Evolutionary conservation across 53 echinoderm and acorn worm genomes (phyloP), one percentile per base, ranked within the genome.

Genomic region (Echinarachnius parma): DNA sequence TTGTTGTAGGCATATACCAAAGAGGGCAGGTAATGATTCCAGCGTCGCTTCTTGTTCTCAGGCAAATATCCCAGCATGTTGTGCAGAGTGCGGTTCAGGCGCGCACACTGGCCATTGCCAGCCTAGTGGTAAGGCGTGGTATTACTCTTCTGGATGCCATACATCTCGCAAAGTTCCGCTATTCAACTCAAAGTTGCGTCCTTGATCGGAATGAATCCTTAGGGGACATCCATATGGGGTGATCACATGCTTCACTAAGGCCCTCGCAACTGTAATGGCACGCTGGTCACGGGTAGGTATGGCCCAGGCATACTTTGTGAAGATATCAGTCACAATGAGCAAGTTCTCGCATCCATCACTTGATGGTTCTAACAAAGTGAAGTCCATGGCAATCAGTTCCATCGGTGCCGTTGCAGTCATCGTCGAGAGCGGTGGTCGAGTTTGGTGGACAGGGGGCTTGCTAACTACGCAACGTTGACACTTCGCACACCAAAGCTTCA

Each of bases 181-280:
- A 81, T 33, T 3, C 1, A 61, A 46, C 28, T 81, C 75, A 36
- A 81, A 81, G 30, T 62, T 61, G 5, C 53, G 18, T 0, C 81
- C 81, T 33, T 74, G 48, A 21, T 80, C 81, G 0, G 70, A 70
- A 26, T 80, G 81, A 0, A 80, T 47, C 1, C 72, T 47, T 4
- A 58, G 46, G 3, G 81, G 81, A 18, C 69, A 69, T 0, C 81
- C 81, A 34, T 48, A 66, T 4, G 65, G 65, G 9, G 54, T 27
- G 16, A 79, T 66, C 5, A 64, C 64, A 37, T 79, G 45, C 9
- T 33, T 67, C 0, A 79, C 79, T 13, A 79, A 25, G 15, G 59
- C 0, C 54, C 13, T 79, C 0, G 79, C 79, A 0, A 79, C 67
- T 1, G 80, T 63, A 11, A 48, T 4, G 0, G 77, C 62, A 29